Percentiles rank a stretch among this genome's conserved stretches.
Conservation (phyloP, 92 coral and sea anemone species). For the Porites lobata region DNA sequence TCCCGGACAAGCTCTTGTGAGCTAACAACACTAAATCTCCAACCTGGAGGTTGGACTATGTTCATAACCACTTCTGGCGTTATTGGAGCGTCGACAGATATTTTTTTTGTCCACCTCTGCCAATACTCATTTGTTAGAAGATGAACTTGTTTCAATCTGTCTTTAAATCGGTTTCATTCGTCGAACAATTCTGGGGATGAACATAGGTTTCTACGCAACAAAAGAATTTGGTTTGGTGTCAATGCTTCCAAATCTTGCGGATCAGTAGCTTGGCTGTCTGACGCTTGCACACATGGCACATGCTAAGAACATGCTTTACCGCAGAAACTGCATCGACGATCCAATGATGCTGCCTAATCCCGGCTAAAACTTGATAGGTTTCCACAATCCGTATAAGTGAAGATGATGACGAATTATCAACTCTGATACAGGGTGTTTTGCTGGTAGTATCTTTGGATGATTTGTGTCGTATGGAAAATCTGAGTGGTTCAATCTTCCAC, state of each 20-base stretch:
- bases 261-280: slow-evolving; percentile 59
- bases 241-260: slow-evolving; percentile 50
- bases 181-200: slow-evolving; percentile 43
- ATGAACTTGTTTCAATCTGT: slow-evolving; percentile 66
- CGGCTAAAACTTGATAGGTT: slow-evolving; percentile 59
- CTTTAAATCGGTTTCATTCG: slow-evolving; percentile 40
- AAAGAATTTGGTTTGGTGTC: slow-evolving; percentile 69
- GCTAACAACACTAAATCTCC: slow-evolving; percentile 70
- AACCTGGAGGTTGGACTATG: slow-evolving; percentile 52
- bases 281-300: slow-evolving; percentile 64
- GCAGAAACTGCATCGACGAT: slow-evolving; percentile 56
- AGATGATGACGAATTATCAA: slow-evolving; percentile 45
- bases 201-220: slow-evolving; percentile 51
- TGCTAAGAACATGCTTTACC: slow-evolving; percentile 47
- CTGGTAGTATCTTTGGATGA: slow-evolving; percentile 57
- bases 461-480: slow-evolving; percentile 55
- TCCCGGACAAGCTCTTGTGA: slow-evolving; percentile 55
- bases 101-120: slow-evolving; percentile 57
- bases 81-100: slow-evolving; percentile 65
- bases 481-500: slow-evolving; percentile 54
- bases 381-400: slow-evolving; percentile 56
- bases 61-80: slow-evolving; percentile 65
- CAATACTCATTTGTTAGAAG: slow-evolving; percentile 54
- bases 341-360: slow-evolving; percentile 56
- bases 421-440: slow-evolving; percentile 49